Base-by-base conservation (phyloP, 2,113 vertebrate species). In the Hymenochirus boettgeri region DNA sequence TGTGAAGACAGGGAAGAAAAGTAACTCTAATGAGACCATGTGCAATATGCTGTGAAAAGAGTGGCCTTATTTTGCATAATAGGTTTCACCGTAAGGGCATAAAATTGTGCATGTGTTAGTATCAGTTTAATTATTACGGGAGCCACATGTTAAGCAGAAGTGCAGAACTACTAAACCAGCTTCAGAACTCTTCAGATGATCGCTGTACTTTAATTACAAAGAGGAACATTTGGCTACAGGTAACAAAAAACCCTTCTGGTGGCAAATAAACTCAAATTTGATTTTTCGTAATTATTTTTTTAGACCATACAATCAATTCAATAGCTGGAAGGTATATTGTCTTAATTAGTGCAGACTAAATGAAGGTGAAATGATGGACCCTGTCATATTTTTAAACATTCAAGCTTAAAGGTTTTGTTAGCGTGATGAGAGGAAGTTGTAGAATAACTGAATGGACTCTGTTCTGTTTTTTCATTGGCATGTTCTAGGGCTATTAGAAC, bases 141-240 rank as follows among this genome's bases (percentile, higher is more conserved):
- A 91, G 93, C 95, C 95, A 98, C 95, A 97, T 97, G 95, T 98
- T 96, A 94, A 90, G 91, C 93, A 94, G 94, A 95, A 96, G 93
- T 93, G 92, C 92, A 91, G 91, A 95, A 89, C 91, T 92, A 93
- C 92, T 94, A 90, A 89, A 90, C 92, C 87, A 93, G 92, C 93
- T 93, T 92, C 89, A 86, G 89, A 89, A 88, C 92, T 90, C 90
- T 88, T 85, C 88, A 87, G 89, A 90, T 89, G 90, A 92, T 93
- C 88, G 82, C 89, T 89, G 90, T 90, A 88, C 91, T 83, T 93
- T 87, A 90, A 92, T 92, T 89, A 90, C 87, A 86, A 89, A 89
- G 85, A 92, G 86, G 92, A 96, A 92, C 92, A 96, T 93, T 97
- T 96, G 92, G 92, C 92, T 88, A 87, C 86, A 89, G 88, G 90